A percentile compares a stretch with the other conserved stretches of the same genome.
These are phyloP conservation scores for Odontomachus brunneus DNA, from an alignment of 1,140 invertebrate species.

Conservation along the genomic window DNA sequence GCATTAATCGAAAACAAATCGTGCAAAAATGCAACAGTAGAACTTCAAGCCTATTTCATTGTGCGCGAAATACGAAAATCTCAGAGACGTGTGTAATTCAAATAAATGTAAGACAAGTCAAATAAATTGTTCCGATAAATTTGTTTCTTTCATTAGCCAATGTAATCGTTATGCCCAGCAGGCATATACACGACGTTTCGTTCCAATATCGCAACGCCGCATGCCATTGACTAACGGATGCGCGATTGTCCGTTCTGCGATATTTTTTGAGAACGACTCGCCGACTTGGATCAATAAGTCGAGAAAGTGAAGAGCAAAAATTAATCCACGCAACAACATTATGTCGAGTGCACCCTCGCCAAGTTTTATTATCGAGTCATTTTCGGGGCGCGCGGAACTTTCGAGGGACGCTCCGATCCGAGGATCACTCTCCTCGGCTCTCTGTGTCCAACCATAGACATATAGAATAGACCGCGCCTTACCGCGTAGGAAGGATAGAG, in stretches of 20 bases:
- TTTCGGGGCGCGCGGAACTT: conserved; percentile 15
- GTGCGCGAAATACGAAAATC: conserved; percentile 2
- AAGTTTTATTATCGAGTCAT: conserved; percentile 54
- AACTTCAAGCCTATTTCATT: conserved; percentile 23
- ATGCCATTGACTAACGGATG: background rate
- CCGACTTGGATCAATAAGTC: conserved; percentile 10
- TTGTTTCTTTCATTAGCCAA: conserved; percentile 36
- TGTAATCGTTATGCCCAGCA: conserved; percentile 27
- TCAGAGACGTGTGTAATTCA: too few species aligned
- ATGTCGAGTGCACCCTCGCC: background rate
- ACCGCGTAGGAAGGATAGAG: too few species aligned
- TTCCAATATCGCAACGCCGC: conserved; percentile 27
- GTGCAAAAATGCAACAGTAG: conserved; percentile 18
- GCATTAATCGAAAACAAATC: conserved; percentile 22
- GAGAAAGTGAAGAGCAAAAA: conserved; percentile 28
- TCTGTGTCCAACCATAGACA: too few species aligned
- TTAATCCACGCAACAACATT: conserved; percentile 5
- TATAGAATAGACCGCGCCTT: too few species aligned
- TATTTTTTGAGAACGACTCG: background rate
- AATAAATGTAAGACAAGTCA: conserved; percentile 17
- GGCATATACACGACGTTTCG: background rate
- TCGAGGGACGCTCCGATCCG: background rate
- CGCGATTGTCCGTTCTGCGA: background rate
- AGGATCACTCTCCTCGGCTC: background rate
- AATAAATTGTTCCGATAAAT: conserved; percentile 47